phyloP scores from a whole-genome alignment of 2,113 vertebrate species.

The Raja brachyura region DNA sequence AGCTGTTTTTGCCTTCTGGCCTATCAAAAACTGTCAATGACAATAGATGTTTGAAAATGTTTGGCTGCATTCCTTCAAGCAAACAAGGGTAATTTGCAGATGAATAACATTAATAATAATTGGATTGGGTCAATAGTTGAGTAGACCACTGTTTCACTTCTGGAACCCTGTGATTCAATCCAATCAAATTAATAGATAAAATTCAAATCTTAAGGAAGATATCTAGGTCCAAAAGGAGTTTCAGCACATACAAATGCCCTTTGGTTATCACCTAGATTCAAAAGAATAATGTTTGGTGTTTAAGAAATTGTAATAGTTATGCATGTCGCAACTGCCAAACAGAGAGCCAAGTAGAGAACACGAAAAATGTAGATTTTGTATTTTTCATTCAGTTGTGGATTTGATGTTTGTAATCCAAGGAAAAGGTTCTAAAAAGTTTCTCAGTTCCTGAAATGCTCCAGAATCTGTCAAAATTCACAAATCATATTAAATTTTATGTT shows the following conservation, averaged over 20 bases:
- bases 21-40: background rate
- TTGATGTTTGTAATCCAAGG: background rate
- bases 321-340: background rate
- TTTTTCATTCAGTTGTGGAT: background rate
- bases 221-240: background rate
- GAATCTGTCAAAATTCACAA: background rate
- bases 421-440: background rate
- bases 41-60: background rate
- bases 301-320: background rate
- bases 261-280: background rate
- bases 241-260: background rate
- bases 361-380: background rate
- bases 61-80: background rate
- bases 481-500: background rate
- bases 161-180: background rate
- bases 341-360: background rate
- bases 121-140: background rate
- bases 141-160: background rate
- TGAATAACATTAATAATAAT: background rate
- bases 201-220: background rate
- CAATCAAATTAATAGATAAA: background rate
- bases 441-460: background rate
- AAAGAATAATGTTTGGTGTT: background rate
- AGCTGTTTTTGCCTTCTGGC: background rate
- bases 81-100: background rate